Percentiles rank a stretch among this genome's conserved stretches.
Evolutionary conservation across 2,113 vertebrate species (phyloP).

Genomic region (Etia nguti): DNA sequence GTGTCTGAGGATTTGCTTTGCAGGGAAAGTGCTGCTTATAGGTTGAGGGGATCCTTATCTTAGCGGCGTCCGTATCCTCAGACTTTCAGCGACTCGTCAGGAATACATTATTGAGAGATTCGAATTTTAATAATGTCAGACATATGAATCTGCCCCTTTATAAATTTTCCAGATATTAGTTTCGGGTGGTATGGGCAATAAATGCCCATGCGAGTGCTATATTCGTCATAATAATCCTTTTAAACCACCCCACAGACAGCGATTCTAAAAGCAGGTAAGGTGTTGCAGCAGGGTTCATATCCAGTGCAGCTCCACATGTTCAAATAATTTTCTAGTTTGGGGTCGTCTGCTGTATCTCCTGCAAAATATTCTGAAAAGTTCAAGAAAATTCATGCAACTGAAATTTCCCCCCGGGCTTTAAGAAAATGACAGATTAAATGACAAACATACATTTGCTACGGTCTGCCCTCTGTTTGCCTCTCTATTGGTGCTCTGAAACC

Average conservation of each 20-base stretch:
- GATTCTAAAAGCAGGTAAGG: not conserved
- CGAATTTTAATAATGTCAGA: slow-evolving; percentile 11
- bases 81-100: not conserved
- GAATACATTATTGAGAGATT: slow-evolving; percentile 16
- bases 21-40: slow-evolving; percentile 19
- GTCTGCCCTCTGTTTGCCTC: not conserved
- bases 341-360: not conserved
- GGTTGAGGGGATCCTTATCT: slow-evolving; percentile 25
- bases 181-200: not conserved
- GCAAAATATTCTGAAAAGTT: not conserved
- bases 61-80: not conserved
- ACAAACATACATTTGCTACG: slow-evolving; percentile 9
- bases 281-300: slow-evolving; percentile 4
- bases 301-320: not conserved
- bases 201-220: not conserved
- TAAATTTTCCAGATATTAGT: not conserved
- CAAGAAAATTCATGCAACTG: not conserved
- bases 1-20: slow-evolving; percentile 44
- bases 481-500: not conserved
- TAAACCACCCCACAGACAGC: not conserved
- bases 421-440: slow-evolving; percentile 3
- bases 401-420: not conserved
- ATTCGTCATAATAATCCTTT: not conserved
- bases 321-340: not conserved
- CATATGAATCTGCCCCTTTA: not conserved